Evolutionary conservation across 2,113 vertebrate species (phyloP), one percentile per base, ranked within the genome.

Genomic region (Hippopotamus amphibius): DNA sequence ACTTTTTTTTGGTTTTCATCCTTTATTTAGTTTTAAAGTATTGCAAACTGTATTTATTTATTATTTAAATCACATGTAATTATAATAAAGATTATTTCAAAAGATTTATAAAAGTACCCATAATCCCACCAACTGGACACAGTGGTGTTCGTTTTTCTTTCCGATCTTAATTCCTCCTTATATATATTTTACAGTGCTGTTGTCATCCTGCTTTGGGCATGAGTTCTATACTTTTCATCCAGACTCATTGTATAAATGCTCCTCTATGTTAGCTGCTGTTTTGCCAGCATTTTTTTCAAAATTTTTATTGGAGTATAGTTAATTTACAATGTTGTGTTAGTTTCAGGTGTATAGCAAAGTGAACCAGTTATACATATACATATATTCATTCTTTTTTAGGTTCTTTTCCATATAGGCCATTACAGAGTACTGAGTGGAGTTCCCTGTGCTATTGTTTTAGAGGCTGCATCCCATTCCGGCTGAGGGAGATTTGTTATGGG

Each of bases 41-140:
- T 19, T 55, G 6, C 19, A 19, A 55, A 55, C 17, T 55, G 55
- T 19, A 55, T 19, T 55, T 19, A 55, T 19, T 55, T 55, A 17
- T 55, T 55, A 55, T 55, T 55, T 55, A 55, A 19, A 19, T 55
- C 55, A 55, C 55, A 55, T 55, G 55, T 55, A 7, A 55, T 19
- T 55, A 21, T 63, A 82, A 90, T 72, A 50, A 76, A 80, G 68
- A 46, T 82, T 74, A 61, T 93, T 90, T 95, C 55, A 37, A 89
- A 84, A 87, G 50, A 80, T 57, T 33, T 41, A 37, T 53, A 82
- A 68, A 89, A 61, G 17, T 30, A 76, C 37, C n/a, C n/a, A 28
- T 33, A 2, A 17, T 82, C 74, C 53, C 41, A 79, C 48, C 8
- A 48, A 30, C 41, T 72, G 48, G 71, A 69, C 72, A 77, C 9